Conservation (phyloP, 2,113 vertebrate species). For the Ptychochromis oligacanthus region DNA sequence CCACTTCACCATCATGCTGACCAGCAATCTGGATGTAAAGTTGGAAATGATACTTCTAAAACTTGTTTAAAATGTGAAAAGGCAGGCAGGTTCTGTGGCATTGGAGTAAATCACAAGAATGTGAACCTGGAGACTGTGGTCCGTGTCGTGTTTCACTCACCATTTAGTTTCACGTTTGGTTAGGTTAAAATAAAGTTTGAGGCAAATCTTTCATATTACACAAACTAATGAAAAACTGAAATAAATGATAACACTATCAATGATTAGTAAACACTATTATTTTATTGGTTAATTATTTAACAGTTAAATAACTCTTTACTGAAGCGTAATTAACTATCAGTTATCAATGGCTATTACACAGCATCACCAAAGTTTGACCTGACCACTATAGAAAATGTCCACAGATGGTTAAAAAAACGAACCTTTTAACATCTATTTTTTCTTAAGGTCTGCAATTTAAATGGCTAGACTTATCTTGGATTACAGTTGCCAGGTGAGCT, state of each 20-base stretch:
- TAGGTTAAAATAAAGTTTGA: not conserved
- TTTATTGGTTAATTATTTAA: not conserved
- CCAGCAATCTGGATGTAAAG: not conserved
- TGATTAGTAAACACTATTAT: not conserved
- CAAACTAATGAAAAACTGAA: not conserved
- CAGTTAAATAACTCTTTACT: not conserved
- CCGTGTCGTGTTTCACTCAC: not conserved
- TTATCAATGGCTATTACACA: no score
- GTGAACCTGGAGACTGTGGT: not conserved
- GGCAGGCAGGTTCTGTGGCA: not conserved
- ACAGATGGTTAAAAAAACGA: not conserved
- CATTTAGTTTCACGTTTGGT: not conserved
- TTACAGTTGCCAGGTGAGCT: slow-evolving; percentile 58
- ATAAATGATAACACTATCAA: not conserved
- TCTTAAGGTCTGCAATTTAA: not conserved
- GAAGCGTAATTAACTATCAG: not conserved
- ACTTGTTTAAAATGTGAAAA: not conserved
- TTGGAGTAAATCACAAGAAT: not conserved
- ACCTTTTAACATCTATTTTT: not conserved
- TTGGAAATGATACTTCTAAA: not conserved
- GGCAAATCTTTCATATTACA: not conserved
- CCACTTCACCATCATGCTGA: not conserved
- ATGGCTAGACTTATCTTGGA: slow-evolving; percentile 13
- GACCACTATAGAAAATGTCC: not conserved
- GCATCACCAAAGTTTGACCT: not conserved